Percentiles rank a stretch among this genome's conserved stretches.
These are phyloP conservation scores for Eubasilissa splendida DNA, from an alignment of 2,888 invertebrate species.

Conservation along the genomic window DNA sequence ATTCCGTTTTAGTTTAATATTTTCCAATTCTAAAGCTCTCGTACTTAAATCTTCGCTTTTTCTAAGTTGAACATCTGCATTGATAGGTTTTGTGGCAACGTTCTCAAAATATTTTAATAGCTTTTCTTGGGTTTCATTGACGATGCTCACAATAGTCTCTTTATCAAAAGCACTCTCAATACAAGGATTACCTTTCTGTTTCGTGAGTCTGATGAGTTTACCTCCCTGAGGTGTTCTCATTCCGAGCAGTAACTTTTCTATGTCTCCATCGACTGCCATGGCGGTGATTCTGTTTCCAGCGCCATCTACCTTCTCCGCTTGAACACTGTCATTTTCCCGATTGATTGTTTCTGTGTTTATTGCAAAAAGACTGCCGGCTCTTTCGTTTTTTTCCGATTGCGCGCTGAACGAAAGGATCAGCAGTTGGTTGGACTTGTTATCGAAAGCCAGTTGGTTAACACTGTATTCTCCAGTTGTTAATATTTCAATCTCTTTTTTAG, in stretches of 20 bases:
- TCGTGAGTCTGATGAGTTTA: conserved; percentile 9
- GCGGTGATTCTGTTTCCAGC: conserved; percentile 12
- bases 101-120: neutral
- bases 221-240: conserved; percentile 7
- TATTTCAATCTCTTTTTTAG: conserved; percentile 21
- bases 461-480: conserved; percentile 18
- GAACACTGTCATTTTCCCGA: neutral
- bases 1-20: neutral
- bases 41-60: neutral
- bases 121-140: conserved; percentile 9
- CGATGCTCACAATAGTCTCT: neutral
- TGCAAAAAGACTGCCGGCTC: conserved; percentile 5
- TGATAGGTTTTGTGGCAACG: neutral
- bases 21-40: neutral
- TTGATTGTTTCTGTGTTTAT: conserved; percentile 7
- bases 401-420: conserved; percentile 4
- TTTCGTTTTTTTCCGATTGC: neutral
- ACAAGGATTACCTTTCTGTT: conserved; percentile 19
- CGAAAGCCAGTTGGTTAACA: conserved; percentile 5
- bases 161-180: neutral
- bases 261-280: neutral
- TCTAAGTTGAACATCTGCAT: no score
- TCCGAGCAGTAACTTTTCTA: conserved; percentile 4
- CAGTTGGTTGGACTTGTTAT: neutral
- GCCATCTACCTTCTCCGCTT: conserved; percentile 4